Base-by-base conservation (phyloP, 2,888 invertebrate genomes). In the Oscheius sp. region DNA sequence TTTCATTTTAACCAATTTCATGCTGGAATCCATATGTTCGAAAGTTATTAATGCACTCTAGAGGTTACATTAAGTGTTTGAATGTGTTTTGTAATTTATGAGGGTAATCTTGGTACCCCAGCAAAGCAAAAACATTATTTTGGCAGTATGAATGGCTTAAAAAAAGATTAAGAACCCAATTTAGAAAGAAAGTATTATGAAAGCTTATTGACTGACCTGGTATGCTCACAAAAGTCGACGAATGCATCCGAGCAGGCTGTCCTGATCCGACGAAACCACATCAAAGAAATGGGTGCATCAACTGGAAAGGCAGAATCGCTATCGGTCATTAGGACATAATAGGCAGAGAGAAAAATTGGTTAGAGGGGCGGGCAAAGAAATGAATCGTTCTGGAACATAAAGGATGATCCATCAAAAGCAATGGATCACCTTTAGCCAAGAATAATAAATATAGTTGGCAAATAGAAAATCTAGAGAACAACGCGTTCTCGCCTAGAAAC, bases 171-270 rank as follows among this genome's bases (percentile, higher is more conserved):
- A 22, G 26, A 24, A 14, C 6, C 32, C 30, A 4, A 2, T 51
- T n/a, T n/a, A n/a, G n/a, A n/a, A n/a, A n/a, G n/a, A n/a, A n/a
- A n/a, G n/a, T n/a, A n/a, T n/a, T n/a, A n/a, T n/a, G n/a, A n/a
- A n/a, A n/a, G n/a, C n/a, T 30, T 32, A 9, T 54, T 14, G 17
- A n/a, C 26, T 24, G 33, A 77, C 80, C 80, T 80, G 24, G 82
- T 82, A 56, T 82, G 80, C 61, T 78, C 80, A 6, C 81, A 80
- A 59, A 82, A 81, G 32, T 82, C 82, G 20, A 71, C 62, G 57
- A 81, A 65, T 36, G 75, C 79, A 49, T 69, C 64, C 36, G 68
- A 72, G 20, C 80, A 36, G 12, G 47, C 49, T 32, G 47, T 14
- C 24, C 36, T 47, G 28, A 62, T 30, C 26, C 62, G 44, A 26